phyloP scores from a whole-genome alignment of 1,140 invertebrate species.

The Subanguina moxae region DNA sequence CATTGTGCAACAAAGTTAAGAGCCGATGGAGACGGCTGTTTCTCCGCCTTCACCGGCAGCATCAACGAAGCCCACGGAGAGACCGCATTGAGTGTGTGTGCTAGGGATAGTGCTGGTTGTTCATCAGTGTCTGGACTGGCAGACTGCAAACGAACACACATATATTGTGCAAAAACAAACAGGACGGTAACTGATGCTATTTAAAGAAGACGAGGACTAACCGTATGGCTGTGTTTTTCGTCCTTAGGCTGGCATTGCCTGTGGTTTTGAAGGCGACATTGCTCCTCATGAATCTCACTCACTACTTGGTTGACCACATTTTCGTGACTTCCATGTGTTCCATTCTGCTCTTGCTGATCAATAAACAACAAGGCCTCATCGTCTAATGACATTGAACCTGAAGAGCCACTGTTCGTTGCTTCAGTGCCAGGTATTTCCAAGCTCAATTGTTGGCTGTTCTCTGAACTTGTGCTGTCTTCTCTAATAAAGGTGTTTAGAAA shows the following conservation, averaged over 20 bases:
- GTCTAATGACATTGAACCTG: background rate
- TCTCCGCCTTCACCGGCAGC: background rate
- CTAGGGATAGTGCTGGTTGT: background rate
- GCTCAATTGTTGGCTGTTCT: background rate
- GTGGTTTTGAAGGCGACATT: slow-evolving; percentile 2
- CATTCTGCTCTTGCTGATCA: slow-evolving; percentile 8
- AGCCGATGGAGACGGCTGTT: background rate
- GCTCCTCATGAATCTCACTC: slow-evolving; percentile 16
- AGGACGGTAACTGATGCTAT: background rate
- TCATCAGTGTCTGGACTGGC: background rate
- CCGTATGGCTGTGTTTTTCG: slow-evolving; percentile 42
- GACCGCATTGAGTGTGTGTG: background rate
- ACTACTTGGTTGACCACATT: slow-evolving; percentile 4
- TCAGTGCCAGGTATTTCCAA: background rate
- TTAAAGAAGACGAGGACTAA: background rate
- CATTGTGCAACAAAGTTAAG: background rate
- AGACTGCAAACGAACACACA: too few relatives aligned
- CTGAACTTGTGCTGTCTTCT: background rate
- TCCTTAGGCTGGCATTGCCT: slow-evolving; percentile 15
- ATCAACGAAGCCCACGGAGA: background rate
- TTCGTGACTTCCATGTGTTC: too few relatives aligned
- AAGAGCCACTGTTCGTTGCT: background rate
- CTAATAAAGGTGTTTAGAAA: slow-evolving; percentile 4
- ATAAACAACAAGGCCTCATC: background rate
- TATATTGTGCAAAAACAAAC: too few relatives aligned